phyloP scores from a whole-genome alignment of 2,888 invertebrate genomes.

The Troilus luridus region DNA sequence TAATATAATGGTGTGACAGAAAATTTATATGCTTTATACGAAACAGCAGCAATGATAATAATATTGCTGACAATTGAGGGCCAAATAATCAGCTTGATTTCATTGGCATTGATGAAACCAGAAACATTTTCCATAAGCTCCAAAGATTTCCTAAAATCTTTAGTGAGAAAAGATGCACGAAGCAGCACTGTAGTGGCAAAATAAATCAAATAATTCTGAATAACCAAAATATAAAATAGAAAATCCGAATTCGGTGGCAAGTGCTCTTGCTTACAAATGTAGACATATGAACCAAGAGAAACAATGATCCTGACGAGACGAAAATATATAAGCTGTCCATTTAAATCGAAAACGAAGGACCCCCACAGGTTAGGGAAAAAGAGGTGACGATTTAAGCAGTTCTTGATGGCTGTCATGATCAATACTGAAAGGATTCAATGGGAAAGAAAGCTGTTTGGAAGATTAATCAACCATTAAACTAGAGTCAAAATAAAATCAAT shows the following conservation, averaged over 20 bases:
- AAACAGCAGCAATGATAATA: neutral
- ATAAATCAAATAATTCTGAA: neutral
- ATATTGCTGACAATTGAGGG: neutral
- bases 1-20: neutral
- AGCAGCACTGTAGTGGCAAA: neutral
- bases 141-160: neutral
- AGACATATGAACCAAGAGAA: neutral
- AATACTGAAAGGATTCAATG: neutral
- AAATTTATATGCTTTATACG: neutral
- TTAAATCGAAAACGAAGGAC: neutral
- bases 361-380: neutral
- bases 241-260: neutral
- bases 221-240: neutral
- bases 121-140: conserved; percentile 36
- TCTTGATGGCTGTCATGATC: neutral
- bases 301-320: neutral
- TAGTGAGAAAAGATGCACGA: neutral
- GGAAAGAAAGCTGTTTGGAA: neutral
- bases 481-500: neutral
- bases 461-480: neutral
- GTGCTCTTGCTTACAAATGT: neutral
- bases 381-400: neutral
- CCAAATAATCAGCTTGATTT: conserved; percentile 17
- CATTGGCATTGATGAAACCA: neutral
- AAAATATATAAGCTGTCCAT: neutral